Evolutionary conservation across 2,888 invertebrate genomes (phyloP).

Genomic region (Amorpha juglandis): DNA sequence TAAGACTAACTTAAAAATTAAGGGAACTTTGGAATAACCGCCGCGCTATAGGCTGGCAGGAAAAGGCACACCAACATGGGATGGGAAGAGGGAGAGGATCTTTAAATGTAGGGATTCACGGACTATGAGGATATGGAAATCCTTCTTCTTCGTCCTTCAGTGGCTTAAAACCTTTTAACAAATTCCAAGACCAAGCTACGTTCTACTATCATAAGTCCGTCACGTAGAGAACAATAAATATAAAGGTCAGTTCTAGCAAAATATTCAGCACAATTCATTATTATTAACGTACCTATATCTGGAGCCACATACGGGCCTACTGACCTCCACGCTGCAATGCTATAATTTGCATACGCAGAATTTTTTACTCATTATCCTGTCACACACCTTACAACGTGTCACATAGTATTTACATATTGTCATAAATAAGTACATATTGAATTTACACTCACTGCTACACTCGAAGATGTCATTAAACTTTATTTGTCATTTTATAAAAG

Average conservation of each 20-base stretch:
- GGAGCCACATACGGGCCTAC: constrained; percentile 38
- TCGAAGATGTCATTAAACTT: too few relatives aligned
- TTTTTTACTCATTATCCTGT: constrained; percentile 41
- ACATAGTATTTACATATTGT: constrained; percentile 1
- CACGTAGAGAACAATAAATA: background rate
- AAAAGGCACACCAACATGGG: too few relatives aligned
- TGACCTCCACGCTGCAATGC: constrained; percentile 47
- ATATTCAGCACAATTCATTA: constrained; percentile 26
- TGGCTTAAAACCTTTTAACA: too few relatives aligned
- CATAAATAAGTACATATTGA: background rate
- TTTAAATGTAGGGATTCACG: too few relatives aligned
- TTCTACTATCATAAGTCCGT: background rate
- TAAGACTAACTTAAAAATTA: too few relatives aligned
- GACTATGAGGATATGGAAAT: too few relatives aligned
- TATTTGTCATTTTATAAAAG: too few relatives aligned
- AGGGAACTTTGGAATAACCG: too few relatives aligned
- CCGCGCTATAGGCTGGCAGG: too few relatives aligned
- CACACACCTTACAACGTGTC: constrained; percentile 14
- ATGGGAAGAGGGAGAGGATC: too few relatives aligned
- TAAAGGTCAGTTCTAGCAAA: constrained; percentile 24
- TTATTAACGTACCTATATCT: constrained; percentile 35
- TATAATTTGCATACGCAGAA: constrained; percentile 46
- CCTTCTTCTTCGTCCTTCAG: too few relatives aligned
- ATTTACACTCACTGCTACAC: too few relatives aligned
- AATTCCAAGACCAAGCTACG: background rate